Base-by-base conservation (phyloP, 1,140 invertebrate genomes). In the Papilio aristodemus region DNA sequence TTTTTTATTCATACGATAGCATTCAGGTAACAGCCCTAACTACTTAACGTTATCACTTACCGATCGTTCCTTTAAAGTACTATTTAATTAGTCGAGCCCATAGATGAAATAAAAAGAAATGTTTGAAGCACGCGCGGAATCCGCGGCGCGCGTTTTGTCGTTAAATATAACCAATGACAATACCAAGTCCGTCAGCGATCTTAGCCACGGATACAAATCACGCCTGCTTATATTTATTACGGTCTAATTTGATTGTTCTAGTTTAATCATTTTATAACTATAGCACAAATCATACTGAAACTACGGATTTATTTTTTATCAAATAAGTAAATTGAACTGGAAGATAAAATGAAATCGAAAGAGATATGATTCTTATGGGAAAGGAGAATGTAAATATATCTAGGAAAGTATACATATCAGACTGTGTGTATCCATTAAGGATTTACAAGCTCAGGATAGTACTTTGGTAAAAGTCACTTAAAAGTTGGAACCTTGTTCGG, bases 81-180 rank as follows among this genome's bases (percentile, higher is more conserved):
- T 68, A 77, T 81, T 79, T 81, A 81, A 81, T 81, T 78, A 79
- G 73, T 79, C 70, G 71, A 39, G 63, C 17, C 64, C 9, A 38
- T 39, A 66, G 73, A 25, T 58, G 54, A 71, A 72, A 68, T 27
- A 74, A 70, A 71, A 74, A 73, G 75, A 75, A 71, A 69, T 27
- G 68, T 69, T 64, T 14, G 25, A 41, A 73, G 78, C 81, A 71
- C 70, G 77, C 75, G 81, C 76, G 78, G 75, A 78, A 80, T 80
- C 69, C 76, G 64, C 60, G 72, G 70, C 72, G 60, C 75, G 77
- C 69, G 70, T 76, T 74, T n/a, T 70, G 54, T 67, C 68, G 81
- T 84, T 89, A 84, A 80, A 87, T 86, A 83, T 89, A 89, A 81
- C 72, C 76, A 36, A 77, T 81, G 84, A 89, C 85, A 89, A 89